Percentiles rank a stretch among this genome's conserved stretches.
These are phyloP conservation scores for Xylocampa areola DNA, from an alignment of 2,888 invertebrate species.

Conservation along the genomic window DNA sequence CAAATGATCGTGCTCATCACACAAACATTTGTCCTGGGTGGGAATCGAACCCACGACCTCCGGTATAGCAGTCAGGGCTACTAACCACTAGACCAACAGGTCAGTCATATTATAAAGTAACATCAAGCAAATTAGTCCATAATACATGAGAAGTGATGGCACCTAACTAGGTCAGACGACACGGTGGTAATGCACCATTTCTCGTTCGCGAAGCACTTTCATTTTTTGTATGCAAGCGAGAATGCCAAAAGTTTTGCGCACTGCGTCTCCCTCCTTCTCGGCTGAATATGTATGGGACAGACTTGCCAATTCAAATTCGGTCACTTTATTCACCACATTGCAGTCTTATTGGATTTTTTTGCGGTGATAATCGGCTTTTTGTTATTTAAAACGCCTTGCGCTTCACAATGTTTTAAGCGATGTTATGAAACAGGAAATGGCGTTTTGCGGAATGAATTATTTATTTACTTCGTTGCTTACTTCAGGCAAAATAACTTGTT, in stretches of 20 bases:
- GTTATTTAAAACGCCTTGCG: constrained; percentile 53
- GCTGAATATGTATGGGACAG: constrained; percentile 85
- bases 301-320: constrained; percentile 86
- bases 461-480: neutral
- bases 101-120: constrained; percentile 11
- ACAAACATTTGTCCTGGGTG: no score
- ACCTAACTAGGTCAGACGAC: constrained; percentile 53
- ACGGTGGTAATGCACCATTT: constrained; percentile 75
- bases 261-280: constrained; percentile 77
- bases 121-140: constrained; percentile 28
- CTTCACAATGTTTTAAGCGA: constrained; percentile 20
- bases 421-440: constrained; percentile 29
- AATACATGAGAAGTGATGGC: constrained; percentile 25
- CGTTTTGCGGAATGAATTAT: constrained; percentile 9
- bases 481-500: no score
- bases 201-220: constrained; percentile 76
- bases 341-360: constrained; percentile 74
- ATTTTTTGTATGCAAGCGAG: constrained; percentile 87
- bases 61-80: no score
- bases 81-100: constrained; percentile 3
- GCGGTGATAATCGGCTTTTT: constrained; percentile 51
- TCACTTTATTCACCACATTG: constrained; percentile 78
- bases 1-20: no score
- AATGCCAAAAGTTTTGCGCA: constrained; percentile 89
- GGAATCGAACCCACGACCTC: no score